These are phyloP conservation scores for Parasteatoda tepidariorum DNA, from an alignment of 1,140 invertebrate species.

Conservation along the genomic window DNA sequence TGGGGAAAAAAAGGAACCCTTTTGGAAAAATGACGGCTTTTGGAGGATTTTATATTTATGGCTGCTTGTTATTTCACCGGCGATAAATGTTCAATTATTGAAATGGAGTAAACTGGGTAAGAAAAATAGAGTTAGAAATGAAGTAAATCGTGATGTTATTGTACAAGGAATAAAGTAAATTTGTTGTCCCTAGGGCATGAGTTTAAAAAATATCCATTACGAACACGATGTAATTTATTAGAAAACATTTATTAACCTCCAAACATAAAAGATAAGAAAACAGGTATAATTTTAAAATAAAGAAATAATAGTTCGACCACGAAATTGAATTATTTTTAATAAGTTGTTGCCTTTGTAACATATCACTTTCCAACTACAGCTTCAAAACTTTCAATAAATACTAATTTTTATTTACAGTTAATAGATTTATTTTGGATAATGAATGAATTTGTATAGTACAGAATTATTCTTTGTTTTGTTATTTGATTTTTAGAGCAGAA, in stretches of 20 bases:
- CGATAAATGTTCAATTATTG: constrained; percentile 18
- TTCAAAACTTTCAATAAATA: too few relatives aligned
- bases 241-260: not conserved
- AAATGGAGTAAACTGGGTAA: not conserved
- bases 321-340: too few relatives aligned
- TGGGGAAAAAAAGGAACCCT: not conserved
- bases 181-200: not conserved
- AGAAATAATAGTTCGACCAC: too few relatives aligned
- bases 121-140: not conserved
- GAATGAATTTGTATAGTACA: too few relatives aligned
- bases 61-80: not conserved
- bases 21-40: not conserved
- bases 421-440: too few relatives aligned
- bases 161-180: not conserved
- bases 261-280: too few relatives aligned
- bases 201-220: not conserved
- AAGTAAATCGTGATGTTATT: not conserved
- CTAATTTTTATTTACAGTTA: too few relatives aligned
- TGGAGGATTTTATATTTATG: constrained; percentile 24
- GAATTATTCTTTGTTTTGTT: too few relatives aligned
- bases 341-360: too few relatives aligned
- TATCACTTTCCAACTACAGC: too few relatives aligned
- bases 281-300: too few relatives aligned
- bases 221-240: not conserved
- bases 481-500: too few relatives aligned